Conservation (phyloP, 1,140 invertebrate species). For the Neodiprion virginianus region DNA sequence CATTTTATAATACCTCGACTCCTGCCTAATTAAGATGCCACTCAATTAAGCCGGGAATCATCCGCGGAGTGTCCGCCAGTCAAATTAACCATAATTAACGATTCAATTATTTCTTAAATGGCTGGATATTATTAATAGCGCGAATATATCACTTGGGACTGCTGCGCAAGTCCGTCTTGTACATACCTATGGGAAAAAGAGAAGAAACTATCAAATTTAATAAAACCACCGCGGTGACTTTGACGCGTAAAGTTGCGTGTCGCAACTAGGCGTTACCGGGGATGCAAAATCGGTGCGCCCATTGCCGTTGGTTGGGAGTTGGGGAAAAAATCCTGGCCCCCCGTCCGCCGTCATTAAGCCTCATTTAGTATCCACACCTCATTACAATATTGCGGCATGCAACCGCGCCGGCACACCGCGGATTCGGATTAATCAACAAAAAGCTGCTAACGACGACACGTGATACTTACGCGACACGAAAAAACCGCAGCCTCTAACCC, state of each 20-base stretch:
- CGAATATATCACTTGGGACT: neutral
- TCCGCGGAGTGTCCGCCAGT: neutral
- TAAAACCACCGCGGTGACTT: no score
- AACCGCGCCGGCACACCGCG: constrained; percentile 23
- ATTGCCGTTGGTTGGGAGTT: no score
- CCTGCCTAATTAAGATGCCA: neutral
- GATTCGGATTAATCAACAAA: constrained; percentile 51
- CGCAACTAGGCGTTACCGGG: neutral
- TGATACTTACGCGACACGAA: constrained; percentile 35
- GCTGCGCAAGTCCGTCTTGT: neutral
- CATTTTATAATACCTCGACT: neutral
- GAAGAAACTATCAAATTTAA: no score
- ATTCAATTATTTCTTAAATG: neutral
- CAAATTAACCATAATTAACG: neutral
- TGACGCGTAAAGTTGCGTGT: neutral
- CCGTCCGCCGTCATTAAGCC: constrained; percentile 50
- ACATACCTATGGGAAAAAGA: neutral
- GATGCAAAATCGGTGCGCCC: neutral
- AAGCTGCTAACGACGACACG: constrained; percentile 52
- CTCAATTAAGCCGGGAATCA: neutral
- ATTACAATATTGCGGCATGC: constrained; percentile 48
- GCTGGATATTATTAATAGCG: neutral
- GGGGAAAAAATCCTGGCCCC: neutral
- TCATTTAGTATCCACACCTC: constrained; percentile 60
- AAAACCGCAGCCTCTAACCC: constrained; percentile 20